Conservation (phyloP, 2,113 vertebrate genomes). For the Lamprologus speciosus region DNA sequence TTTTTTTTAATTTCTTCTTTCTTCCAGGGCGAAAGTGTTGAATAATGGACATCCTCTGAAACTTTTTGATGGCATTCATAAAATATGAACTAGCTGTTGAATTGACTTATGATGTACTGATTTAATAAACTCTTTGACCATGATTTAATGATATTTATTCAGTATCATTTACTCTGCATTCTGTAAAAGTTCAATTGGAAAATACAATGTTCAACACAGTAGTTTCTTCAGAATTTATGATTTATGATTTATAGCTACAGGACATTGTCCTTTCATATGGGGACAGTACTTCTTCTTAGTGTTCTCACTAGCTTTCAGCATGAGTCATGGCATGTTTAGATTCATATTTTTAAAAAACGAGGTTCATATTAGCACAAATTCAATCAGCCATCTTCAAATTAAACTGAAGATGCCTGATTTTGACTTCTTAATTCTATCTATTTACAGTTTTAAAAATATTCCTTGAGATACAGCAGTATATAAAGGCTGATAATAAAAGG, state of each 20-base stretch:
- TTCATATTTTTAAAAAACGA: neutral
- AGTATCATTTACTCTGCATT: neutral
- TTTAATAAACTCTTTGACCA: neutral
- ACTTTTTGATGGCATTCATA: neutral
- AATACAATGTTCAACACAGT: neutral
- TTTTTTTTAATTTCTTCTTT: neutral
- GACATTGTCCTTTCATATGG: neutral
- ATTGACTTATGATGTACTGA: neutral
- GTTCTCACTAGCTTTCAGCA: neutral
- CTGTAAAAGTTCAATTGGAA: neutral
- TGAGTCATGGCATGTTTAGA: neutral
- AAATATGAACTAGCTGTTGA: slow-evolving; percentile 11
- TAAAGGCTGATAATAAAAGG: neutral
- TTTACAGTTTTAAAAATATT: neutral
- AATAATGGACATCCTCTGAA: neutral
- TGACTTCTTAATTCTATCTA: neutral
- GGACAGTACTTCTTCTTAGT: neutral
- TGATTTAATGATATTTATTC: neutral
- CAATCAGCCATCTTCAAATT: neutral
- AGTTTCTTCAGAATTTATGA: neutral
- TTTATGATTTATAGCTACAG: neutral
- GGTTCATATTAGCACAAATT: neutral
- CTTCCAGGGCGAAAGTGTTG: neutral
- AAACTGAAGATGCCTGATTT: neutral
- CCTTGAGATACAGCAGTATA: neutral